Evolutionary conservation across 2,888 invertebrate species (phyloP), one percentile per base, ranked within the genome.

Genomic region (Xylota sylvarum): DNA sequence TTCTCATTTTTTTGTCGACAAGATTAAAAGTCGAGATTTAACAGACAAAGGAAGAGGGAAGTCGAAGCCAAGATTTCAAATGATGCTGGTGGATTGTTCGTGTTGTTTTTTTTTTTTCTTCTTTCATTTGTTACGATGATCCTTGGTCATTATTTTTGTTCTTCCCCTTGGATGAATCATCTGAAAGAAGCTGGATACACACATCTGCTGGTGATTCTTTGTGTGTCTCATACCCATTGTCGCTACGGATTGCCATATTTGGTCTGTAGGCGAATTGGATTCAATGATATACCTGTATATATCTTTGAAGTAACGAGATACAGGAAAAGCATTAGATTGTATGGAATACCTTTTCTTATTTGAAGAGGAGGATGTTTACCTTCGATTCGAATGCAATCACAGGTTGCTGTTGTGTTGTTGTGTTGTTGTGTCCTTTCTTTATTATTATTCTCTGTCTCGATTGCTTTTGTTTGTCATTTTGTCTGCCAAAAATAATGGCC

Each of bases 381-480:
- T 76, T 85, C 76, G 85, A 85, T 80, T 76, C 85, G 7, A 85
- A 85, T 80, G 84, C 84, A 85, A 80, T 85, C 84, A 76, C 74
- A 74, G 74, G 74, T 65, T 84, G 74, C 5, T 67, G 37, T 17
- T 52, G 60, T 55, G 10, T n/a, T n/a, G n/a, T n/a, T n/a, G n/a
- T 62, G 55, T 65, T 62, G 10, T n/a, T 62, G 62, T 65, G 64
- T 80, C 65, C 55, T 76, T 72, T 80, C 30, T 48, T 73, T 40
- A n/a, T 27, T 40, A n/a, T 27, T 67, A 30, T 19, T 43, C 12
- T 48, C 30, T 40, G 50, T 67, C 74, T 74, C 52, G 64, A 65
- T 55, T 50, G 60, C 32, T 67, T 78, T 78, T 73, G 19, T 83
- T 72, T 83, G 77, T 55, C 52, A 52, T 76, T 46, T 58, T 84